These are phyloP conservation scores for Pycnomerus fuliginosus DNA, from an alignment of 2,888 invertebrate species.

Conservation along the genomic window DNA sequence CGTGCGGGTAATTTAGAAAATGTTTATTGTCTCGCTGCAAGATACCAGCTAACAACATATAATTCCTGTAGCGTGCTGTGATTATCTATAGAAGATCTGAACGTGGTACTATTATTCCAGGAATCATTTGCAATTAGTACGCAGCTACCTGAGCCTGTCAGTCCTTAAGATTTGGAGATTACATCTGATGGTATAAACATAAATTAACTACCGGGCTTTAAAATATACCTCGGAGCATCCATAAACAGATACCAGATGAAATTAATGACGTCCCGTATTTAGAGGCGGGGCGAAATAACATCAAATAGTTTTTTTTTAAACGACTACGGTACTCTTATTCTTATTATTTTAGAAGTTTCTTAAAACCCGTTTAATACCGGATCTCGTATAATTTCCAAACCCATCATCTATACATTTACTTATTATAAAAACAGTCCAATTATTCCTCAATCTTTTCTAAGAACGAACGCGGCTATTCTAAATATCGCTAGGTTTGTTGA, in stretches of 20 bases:
- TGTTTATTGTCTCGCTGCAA: conserved; percentile 1
- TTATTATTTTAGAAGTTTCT: conserved; percentile 14
- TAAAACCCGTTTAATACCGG: conserved; percentile 18
- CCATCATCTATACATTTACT: conserved; percentile 9
- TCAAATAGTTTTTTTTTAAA: conserved; percentile 25
- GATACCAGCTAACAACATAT: conserved; percentile 5
- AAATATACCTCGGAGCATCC: conserved; percentile 32
- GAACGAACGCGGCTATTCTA: conserved; percentile 25
- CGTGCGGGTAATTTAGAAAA: conserved; percentile 1
- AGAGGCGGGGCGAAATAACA: conserved; percentile 30
- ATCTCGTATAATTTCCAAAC: conserved; percentile 12
- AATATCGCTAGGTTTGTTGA: conserved; percentile 31
- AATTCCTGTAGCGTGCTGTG: conserved; percentile 1
- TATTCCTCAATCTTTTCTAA: conserved; percentile 24
- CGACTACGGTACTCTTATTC: conserved; percentile 6
- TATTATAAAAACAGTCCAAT: conserved; percentile 4
- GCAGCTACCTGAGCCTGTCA: conserved; percentile 27
- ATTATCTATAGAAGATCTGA: conserved; percentile 4
- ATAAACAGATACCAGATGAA: conserved; percentile 33
- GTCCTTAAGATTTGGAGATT: conserved; percentile 28
- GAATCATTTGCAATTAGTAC: conserved; percentile 28
- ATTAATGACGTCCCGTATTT: conserved; percentile 35
- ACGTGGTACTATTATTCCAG: conserved; percentile 15
- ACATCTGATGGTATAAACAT: conserved; percentile 28
- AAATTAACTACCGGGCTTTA: conserved; percentile 39